Conservation (phyloP, 2,888 invertebrate species). For the Chloromyia formosa region DNA sequence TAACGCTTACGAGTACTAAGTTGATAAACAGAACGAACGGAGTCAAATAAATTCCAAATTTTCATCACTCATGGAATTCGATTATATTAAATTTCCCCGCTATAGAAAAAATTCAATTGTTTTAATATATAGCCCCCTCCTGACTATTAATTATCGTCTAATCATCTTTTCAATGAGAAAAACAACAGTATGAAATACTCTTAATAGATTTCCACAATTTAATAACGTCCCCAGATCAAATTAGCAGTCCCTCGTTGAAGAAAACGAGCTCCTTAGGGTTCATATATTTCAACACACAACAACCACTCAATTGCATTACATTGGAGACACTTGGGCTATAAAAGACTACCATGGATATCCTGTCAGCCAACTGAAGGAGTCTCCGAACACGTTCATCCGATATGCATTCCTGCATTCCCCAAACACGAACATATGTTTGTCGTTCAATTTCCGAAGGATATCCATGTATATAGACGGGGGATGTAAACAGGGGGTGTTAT, state of each 20-base stretch:
- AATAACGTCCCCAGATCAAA: neutral
- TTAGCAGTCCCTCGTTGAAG: neutral
- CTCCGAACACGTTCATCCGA: no score
- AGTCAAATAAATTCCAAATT: no score
- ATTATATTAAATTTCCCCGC: no score
- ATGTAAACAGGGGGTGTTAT: neutral
- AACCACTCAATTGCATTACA: constrained; percentile 22
- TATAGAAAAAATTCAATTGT: no score
- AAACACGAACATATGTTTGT: neutral
- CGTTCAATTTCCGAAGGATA: neutral
- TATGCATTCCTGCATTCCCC: neutral
- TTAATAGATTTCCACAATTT: constrained; percentile 3
- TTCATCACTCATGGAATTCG: no score
- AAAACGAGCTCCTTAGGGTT: neutral
- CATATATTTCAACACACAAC: neutral
- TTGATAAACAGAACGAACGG: no score
- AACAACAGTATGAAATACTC: constrained; percentile 3
- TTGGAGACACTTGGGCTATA: neutral
- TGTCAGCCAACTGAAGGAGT: neutral
- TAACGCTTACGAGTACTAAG: no score
- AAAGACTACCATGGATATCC: neutral
- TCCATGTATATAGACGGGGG: neutral
- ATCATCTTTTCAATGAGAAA: neutral
- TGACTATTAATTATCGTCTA: neutral
- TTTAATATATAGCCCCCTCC: no score